These are phyloP conservation scores for Mythimna ferrago DNA, from an alignment of 2,888 invertebrate genomes.

Conservation along the genomic window DNA sequence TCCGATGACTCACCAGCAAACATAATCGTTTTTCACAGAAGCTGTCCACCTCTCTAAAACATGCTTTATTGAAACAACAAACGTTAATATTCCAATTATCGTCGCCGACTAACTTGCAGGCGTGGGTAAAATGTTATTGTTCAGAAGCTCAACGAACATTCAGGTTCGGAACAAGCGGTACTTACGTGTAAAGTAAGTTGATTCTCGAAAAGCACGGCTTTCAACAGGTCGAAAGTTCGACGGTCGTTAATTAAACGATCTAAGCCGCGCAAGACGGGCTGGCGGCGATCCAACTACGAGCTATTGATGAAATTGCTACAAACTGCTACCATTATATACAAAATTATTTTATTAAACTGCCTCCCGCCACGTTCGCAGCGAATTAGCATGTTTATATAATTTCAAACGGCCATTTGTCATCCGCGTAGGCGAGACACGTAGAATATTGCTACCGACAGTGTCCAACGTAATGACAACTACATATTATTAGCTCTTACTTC, in stretches of 20 bases:
- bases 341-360: constrained; percentile 78
- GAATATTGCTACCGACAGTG: constrained; percentile 66
- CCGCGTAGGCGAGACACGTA: constrained; percentile 70
- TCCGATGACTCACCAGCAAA: constrained; percentile 52
- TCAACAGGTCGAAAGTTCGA: constrained; percentile 90
- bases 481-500: constrained; percentile 75
- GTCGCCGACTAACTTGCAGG: constrained; percentile 35
- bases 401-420: constrained; percentile 76
- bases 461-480: constrained; percentile 51
- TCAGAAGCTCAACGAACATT: constrained; percentile 68
- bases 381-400: constrained; percentile 80
- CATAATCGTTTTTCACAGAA: constrained; percentile 50
- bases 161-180: constrained; percentile 74
- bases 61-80: constrained; percentile 44
- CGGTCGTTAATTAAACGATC: constrained; percentile 90
- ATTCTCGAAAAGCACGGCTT: constrained; percentile 84
- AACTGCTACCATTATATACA: constrained; percentile 78
- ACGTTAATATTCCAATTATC: constrained; percentile 61
- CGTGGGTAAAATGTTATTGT: constrained; percentile 56
- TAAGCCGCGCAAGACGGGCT: constrained; percentile 84
- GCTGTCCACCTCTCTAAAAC: constrained; percentile 34
- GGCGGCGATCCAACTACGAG: constrained; percentile 82
- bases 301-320: constrained; percentile 87
- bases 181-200: constrained; percentile 82
- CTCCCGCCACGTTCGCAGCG: constrained; percentile 70